These are phyloP conservation scores for Catharus fuscescens DNA, from an alignment of 2,113 vertebrate species.

Conservation along the genomic window DNA sequence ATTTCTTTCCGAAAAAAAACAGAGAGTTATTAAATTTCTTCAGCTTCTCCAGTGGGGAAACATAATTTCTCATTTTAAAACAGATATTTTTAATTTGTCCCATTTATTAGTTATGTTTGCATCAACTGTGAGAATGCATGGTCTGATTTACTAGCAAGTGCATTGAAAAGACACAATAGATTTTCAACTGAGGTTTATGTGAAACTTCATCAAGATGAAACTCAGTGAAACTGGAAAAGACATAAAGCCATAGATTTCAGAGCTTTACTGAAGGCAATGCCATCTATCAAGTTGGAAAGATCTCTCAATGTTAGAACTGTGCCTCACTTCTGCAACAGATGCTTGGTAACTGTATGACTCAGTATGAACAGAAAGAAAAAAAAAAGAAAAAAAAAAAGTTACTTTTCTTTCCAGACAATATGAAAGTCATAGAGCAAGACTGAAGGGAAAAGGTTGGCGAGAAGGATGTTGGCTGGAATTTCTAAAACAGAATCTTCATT, in stretches of 20 bases:
- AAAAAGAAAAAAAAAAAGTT: background rate
- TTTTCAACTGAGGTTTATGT: background rate
- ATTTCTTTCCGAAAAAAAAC: background rate
- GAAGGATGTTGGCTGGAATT: constrained; percentile 24
- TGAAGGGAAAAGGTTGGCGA: background rate
- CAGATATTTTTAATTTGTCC: background rate
- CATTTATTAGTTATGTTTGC: background rate
- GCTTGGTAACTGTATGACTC: background rate
- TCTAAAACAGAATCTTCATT: constrained; percentile 40
- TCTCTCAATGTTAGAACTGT: background rate
- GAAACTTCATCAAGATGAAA: background rate
- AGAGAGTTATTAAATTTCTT: background rate
- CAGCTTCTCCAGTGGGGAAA: background rate
- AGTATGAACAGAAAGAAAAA: background rate
- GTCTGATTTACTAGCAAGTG: background rate
- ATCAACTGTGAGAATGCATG: background rate
- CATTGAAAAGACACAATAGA: background rate
- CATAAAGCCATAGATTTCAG: background rate
- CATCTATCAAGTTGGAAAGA: background rate
- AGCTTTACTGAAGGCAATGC: background rate
- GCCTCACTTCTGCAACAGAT: background rate
- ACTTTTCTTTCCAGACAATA: constrained; percentile 18
- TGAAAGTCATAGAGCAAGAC: constrained; percentile 32
- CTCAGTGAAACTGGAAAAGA: background rate
- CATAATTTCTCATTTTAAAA: background rate